phyloP scores from a whole-genome alignment of 1,140 invertebrate species.

The Brachystomella parvula region DNA sequence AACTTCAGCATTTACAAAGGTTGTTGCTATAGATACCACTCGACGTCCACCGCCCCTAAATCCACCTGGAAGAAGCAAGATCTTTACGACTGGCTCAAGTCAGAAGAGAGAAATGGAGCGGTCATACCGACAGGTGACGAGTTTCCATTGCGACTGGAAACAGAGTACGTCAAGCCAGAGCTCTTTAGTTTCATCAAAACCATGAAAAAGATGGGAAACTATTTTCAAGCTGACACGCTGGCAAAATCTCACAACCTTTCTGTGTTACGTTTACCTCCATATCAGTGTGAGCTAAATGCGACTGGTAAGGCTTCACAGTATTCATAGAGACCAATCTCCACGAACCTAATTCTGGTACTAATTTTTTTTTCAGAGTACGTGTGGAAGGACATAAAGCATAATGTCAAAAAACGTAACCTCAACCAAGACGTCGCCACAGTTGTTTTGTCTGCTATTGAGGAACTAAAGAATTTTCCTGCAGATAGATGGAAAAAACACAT shows the following conservation, averaged over 20 bases:
- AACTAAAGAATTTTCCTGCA: neutral
- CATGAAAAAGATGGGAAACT: neutral
- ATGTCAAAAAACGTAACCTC: neutral
- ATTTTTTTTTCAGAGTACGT: neutral
- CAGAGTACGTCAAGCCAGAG: neutral
- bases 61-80: neutral
- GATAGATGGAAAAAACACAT: neutral
- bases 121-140: neutral
- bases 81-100: neutral
- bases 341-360: neutral
- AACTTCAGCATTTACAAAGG: neutral
- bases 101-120: neutral
- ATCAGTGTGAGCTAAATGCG: neutral
- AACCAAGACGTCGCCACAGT: neutral
- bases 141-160: neutral
- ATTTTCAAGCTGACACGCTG: neutral
- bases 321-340: neutral
- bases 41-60: neutral
- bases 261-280: neutral
- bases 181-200: neutral
- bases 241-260: neutral
- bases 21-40: constrained; percentile 2
- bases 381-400: neutral
- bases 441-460: neutral
- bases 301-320: neutral